Conservation (phyloP, 2,888 invertebrate species). For the Rhamphomyia laevipes region DNA sequence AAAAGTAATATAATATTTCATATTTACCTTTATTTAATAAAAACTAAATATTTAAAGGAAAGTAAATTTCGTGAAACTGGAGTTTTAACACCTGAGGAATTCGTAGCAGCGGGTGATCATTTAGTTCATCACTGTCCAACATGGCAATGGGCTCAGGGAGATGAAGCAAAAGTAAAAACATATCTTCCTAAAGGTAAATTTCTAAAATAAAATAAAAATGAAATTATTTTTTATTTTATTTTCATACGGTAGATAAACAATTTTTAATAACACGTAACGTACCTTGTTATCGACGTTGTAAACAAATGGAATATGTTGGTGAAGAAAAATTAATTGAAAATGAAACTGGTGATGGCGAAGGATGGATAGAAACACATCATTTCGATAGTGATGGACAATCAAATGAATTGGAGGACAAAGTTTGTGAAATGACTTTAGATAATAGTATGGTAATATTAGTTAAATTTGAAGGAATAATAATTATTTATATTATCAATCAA, state of each 20-base stretch:
- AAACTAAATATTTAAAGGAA: constrained; percentile 48
- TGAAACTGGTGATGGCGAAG: constrained; percentile 66
- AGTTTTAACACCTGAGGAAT: constrained; percentile 97
- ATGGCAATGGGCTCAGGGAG: constrained; percentile 95
- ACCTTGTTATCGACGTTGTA: constrained; percentile 90
- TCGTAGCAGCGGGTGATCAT: constrained; percentile 97
- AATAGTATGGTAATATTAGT: constrained; percentile 39
- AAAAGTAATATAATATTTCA: constrained; percentile 56
- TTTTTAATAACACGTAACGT: constrained; percentile 95
- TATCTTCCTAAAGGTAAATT: constrained; percentile 61
- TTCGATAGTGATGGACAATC: constrained; percentile 52
- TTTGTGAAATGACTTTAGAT: constrained; percentile 79
- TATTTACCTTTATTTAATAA: constrained; percentile 12
- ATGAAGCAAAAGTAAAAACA: constrained; percentile 73
- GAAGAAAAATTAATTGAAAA: constrained; percentile 86
- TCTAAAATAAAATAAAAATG: background rate
- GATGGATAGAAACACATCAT: constrained; percentile 98
- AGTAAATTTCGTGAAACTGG: constrained; percentile 97
- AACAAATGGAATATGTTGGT: constrained; percentile 48
- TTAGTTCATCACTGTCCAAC: constrained; percentile 98
- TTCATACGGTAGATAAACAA: constrained; percentile 61
- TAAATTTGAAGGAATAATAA: background rate
- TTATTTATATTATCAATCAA: background rate
- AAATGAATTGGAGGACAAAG: constrained; percentile 43
- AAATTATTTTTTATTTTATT: background rate